Percentiles rank a stretch among this genome's conserved stretches.
These are phyloP conservation scores for Drosophila obscura DNA, from an alignment of 1,140 invertebrate genomes.

Conservation along the genomic window DNA sequence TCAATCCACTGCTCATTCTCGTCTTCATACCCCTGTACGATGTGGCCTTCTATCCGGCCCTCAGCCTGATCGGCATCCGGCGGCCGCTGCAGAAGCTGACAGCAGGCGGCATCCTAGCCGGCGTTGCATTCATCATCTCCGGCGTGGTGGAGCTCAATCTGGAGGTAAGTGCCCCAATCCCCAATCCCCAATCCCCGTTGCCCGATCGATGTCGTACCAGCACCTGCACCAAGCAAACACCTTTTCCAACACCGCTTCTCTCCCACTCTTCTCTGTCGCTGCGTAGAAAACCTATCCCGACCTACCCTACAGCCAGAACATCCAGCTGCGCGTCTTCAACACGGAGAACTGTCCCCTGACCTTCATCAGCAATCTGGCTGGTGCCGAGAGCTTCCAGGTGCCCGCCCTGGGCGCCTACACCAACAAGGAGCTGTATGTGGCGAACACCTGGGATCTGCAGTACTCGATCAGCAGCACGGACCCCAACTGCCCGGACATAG, in stretches of 20 bases:
- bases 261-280: constrained; percentile 44
- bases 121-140: constrained; percentile 93
- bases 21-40: constrained; percentile 92
- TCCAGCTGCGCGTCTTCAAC: constrained; percentile 90
- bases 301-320: constrained; percentile 85
- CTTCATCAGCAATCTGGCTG: constrained; percentile 45
- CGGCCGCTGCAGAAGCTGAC: constrained; percentile 86
- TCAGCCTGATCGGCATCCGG: constrained; percentile 85
- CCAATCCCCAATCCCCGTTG: no score
- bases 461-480: constrained; percentile 28
- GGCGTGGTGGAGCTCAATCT: constrained; percentile 92
- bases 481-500: constrained; percentile 21
- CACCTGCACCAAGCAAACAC: constrained; percentile 12
- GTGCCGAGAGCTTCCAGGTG: constrained; percentile 49
- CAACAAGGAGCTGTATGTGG: constrained; percentile 65
- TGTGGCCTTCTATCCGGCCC: constrained; percentile 87
- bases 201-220: neutral
- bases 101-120: constrained; percentile 92
- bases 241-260: neutral
- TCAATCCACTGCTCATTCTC: constrained; percentile 92
- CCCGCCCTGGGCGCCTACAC: constrained; percentile 66
- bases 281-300: constrained; percentile 87
- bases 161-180: no score
- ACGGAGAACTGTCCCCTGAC: constrained; percentile 84
- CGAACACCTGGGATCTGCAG: neutral